Percentiles rank a stretch among this genome's conserved stretches.
These are phyloP conservation scores for Hirundo rustica DNA, from an alignment of 2,797 vertebrate species.

Conservation along the genomic window DNA sequence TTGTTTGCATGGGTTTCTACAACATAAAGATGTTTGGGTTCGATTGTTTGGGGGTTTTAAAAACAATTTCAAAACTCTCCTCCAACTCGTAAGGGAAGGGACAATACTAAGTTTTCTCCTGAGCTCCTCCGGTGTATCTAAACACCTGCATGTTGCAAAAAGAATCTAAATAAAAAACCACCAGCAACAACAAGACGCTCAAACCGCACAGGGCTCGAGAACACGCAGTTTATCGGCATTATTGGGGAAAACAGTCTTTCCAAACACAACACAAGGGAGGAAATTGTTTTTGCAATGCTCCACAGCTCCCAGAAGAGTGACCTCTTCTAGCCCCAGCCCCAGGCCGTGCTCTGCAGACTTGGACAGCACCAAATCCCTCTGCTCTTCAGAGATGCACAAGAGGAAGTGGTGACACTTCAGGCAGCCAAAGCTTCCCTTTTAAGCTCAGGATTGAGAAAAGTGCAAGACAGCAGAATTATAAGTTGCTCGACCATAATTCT, in stretches of 20 bases:
- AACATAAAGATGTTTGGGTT: neutral
- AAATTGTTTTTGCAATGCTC: neutral
- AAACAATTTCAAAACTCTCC: neutral
- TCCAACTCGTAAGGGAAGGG: neutral
- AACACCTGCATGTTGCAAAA: neutral
- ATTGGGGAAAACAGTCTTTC: neutral
- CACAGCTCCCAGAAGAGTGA: neutral
- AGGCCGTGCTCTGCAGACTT: neutral
- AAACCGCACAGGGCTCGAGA: neutral
- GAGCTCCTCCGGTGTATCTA: neutral
- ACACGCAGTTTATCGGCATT: neutral
- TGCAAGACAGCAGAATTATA: slow-evolving; percentile 44
- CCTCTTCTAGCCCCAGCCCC: neutral
- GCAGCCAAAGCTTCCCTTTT: neutral
- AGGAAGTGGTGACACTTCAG: slow-evolving; percentile 27
- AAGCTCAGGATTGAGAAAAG: neutral
- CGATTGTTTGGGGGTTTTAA: neutral
- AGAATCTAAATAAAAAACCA: neutral
- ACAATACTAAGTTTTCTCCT: neutral
- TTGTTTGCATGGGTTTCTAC: neutral
- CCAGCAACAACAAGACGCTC: neutral
- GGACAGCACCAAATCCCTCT: neutral
- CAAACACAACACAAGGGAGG: neutral
- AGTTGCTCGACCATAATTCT: slow-evolving; percentile 20
- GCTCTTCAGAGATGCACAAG: neutral